A percentile compares a stretch with the other conserved stretches of the same genome.
Conservation (phyloP, 2,888 invertebrate genomes). For the Stegophylla sp. region DNA sequence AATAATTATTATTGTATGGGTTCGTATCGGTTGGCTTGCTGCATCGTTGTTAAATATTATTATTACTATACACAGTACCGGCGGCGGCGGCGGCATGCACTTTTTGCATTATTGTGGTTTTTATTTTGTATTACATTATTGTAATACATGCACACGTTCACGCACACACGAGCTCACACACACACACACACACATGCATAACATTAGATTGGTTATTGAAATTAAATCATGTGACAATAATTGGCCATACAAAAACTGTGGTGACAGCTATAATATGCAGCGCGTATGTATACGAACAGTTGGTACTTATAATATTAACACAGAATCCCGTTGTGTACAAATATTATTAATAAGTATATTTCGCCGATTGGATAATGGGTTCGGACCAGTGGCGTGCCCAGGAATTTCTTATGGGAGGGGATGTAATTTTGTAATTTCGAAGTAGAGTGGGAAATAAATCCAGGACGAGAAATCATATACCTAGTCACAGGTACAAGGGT, state of each 20-base stretch:
- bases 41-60: conserved; percentile 25
- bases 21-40: conserved; percentile 35
- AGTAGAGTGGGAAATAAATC: no score
- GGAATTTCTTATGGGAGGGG: no score
- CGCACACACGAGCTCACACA: background rate
- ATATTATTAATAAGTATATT: no score
- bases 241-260: conserved; percentile 41
- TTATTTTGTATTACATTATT: conserved; percentile 1
- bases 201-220: conserved; percentile 40
- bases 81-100: conserved; percentile 32
- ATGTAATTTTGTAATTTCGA: no score
- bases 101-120: conserved; percentile 35
- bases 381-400: background rate
- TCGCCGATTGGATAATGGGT: conserved; percentile 50
- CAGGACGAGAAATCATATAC: no score
- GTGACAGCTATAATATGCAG: conserved; percentile 44
- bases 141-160: background rate
- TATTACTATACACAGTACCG: conserved; percentile 8
- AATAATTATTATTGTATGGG: conserved; percentile 39
- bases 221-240: conserved; percentile 51
- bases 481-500: no score
- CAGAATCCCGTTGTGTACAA: conserved; percentile 38
- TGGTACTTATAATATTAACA: no score
- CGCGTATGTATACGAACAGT: background rate
- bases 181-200: background rate